phyloP scores from a whole-genome alignment of 1,140 invertebrate species.

The Tribolium castaneum region DNA sequence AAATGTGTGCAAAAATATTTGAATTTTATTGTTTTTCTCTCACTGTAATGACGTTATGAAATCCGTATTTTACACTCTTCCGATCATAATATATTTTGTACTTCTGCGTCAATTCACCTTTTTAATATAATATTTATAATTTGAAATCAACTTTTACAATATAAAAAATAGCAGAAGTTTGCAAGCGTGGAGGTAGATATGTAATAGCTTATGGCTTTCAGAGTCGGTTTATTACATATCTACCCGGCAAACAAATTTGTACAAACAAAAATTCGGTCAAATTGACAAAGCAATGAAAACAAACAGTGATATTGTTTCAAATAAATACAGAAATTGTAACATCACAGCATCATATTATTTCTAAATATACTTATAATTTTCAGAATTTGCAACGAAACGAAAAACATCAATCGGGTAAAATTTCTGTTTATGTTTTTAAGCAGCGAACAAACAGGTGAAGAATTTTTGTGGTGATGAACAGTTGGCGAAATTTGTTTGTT shows the following conservation, averaged over 20 bases:
- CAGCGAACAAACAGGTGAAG: constrained; percentile 31
- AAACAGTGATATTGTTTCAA: constrained; percentile 55
- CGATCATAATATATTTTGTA: constrained; percentile 48
- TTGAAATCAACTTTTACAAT: constrained; percentile 7
- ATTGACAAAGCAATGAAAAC: constrained; percentile 31
- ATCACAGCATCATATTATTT: constrained; percentile 55
- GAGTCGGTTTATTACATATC: constrained; percentile 7
- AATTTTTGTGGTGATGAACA: constrained; percentile 18
- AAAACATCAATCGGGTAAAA: constrained; percentile 41
- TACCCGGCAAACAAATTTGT: constrained; percentile 19
- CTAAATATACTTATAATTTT: constrained; percentile 48
- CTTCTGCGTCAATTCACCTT: constrained; percentile 48
- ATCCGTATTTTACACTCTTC: constrained; percentile 47
- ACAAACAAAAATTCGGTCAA: constrained; percentile 28
- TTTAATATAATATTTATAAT: constrained; percentile 8
- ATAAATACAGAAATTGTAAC: constrained; percentile 58
- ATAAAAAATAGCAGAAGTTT: constrained; percentile 41
- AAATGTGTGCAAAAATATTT: constrained; percentile 30
- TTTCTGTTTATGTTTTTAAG: constrained; percentile 18
- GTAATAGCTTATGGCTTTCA: not conserved
- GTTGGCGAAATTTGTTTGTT: constrained; percentile 35
- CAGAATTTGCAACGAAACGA: constrained; percentile 21
- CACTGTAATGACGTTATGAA: constrained; percentile 49
- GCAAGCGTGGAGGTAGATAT: constrained; percentile 23
- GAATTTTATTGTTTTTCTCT: not conserved